Conservation (phyloP, 2,888 invertebrate genomes). For the Drosophila hamatofila region DNA sequence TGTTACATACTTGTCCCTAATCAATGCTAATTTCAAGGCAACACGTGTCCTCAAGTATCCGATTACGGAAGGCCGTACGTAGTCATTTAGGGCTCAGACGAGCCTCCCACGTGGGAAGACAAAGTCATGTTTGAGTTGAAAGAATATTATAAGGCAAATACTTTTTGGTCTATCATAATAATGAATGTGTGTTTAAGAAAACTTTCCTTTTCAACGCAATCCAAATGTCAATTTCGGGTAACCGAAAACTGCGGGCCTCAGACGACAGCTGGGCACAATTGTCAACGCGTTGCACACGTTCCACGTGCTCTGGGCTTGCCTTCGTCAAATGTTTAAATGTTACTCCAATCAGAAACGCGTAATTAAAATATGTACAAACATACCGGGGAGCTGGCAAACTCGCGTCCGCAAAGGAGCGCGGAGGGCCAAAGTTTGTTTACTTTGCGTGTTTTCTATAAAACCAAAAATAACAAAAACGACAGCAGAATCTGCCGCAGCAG, state of each 20-base stretch:
- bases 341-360: constrained; percentile 76
- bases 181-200: constrained; percentile 6
- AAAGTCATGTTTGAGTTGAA: not conserved
- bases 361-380: constrained; percentile 79
- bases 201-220: constrained; percentile 28
- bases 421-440: constrained; percentile 70
- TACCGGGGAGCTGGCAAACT: constrained; percentile 52
- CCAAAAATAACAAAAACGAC: constrained; percentile 61
- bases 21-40: constrained; percentile 50
- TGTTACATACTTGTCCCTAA: constrained; percentile 26
- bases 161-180: constrained; percentile 4
- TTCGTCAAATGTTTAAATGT: constrained; percentile 61
- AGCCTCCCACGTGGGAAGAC: no score
- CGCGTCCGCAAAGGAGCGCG: constrained; percentile 26
- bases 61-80: no score
- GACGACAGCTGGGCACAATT: constrained; percentile 58
- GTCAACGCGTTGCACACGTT: constrained; percentile 47
- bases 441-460: constrained; percentile 79
- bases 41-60: constrained; percentile 29
- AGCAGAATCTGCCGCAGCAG: constrained; percentile 30
- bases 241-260: constrained; percentile 56
- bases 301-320: constrained; percentile 31
- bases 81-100: no score
- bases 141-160: constrained; percentile 32
- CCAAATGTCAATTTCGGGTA: constrained; percentile 52